These are phyloP conservation scores for Halcyon senegalensis DNA, from an alignment of 2,113 vertebrate species.

Conservation along the genomic window DNA sequence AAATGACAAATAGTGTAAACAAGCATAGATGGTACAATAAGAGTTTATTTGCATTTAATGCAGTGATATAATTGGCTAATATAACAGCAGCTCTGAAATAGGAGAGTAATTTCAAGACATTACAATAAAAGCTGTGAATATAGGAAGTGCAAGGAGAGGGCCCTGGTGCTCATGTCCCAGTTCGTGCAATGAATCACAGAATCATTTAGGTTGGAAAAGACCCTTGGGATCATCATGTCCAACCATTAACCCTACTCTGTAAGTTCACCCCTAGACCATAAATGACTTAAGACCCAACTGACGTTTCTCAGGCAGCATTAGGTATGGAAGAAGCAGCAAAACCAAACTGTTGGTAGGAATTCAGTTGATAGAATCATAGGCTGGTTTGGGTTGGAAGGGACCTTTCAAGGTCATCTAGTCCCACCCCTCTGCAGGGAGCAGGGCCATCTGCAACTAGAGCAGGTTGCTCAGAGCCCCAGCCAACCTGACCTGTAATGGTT, in stretches of 20 bases:
- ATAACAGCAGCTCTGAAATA: background rate
- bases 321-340: background rate
- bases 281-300: background rate
- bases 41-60: background rate
- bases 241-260: too few species aligned
- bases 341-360: background rate
- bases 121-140: background rate
- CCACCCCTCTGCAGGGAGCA: background rate
- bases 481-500: background rate
- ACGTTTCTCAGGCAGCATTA: background rate
- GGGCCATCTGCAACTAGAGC: background rate
- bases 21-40: background rate
- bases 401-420: background rate
- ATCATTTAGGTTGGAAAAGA: too few species aligned
- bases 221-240: too few species aligned
- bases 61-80: background rate
- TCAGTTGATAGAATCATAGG: background rate
- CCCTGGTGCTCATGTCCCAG: background rate
- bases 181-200: too few species aligned
- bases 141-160: background rate
- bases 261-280: too few species aligned
- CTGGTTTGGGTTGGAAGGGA: background rate
- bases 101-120: rapidly evolving
- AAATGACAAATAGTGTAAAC: background rate
- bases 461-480: background rate